A percentile compares a stretch with the other conserved stretches of the same genome.
Conservation (phyloP, 2,888 invertebrate species). For the Melanostoma mellinum region DNA sequence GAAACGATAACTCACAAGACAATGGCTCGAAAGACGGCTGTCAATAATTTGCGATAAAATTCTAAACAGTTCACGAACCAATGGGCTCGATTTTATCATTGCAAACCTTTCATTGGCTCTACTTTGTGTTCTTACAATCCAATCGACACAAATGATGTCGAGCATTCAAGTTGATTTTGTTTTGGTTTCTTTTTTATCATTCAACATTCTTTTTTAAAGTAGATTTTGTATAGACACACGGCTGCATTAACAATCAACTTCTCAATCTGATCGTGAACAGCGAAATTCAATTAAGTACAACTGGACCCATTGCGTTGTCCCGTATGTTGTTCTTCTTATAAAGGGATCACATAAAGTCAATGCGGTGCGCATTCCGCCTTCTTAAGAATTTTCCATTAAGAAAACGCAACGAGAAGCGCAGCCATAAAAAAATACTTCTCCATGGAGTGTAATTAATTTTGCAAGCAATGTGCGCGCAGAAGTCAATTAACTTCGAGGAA, state of each 20-base stretch:
- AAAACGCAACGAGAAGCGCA: conserved; percentile 12
- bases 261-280: conserved; percentile 62
- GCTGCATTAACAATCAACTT: conserved; percentile 39
- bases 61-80: too few species aligned
- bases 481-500: conserved; percentile 55
- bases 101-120: too few species aligned
- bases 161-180: too few species aligned
- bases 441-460: conserved; percentile 54
- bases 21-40: too few species aligned
- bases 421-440: conserved; percentile 9
- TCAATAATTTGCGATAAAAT: too few species aligned
- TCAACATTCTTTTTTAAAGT: conserved; percentile 39
- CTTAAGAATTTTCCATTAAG: conserved; percentile 37
- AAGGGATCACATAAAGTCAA: conserved; percentile 39
- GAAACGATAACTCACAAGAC: too few species aligned
- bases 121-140: conserved; percentile 1
- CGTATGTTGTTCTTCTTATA: conserved; percentile 36
- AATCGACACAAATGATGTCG: neutral
- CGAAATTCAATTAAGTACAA: conserved; percentile 63
- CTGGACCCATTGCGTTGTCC: conserved; percentile 36
- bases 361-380: conserved; percentile 27
- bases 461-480: conserved; percentile 38
- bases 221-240: conserved; percentile 43
- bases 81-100: too few species aligned
- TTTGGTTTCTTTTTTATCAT: neutral